Evolutionary conservation across 2,888 invertebrate species (phyloP).

Genomic region (Lasius platythorax): DNA sequence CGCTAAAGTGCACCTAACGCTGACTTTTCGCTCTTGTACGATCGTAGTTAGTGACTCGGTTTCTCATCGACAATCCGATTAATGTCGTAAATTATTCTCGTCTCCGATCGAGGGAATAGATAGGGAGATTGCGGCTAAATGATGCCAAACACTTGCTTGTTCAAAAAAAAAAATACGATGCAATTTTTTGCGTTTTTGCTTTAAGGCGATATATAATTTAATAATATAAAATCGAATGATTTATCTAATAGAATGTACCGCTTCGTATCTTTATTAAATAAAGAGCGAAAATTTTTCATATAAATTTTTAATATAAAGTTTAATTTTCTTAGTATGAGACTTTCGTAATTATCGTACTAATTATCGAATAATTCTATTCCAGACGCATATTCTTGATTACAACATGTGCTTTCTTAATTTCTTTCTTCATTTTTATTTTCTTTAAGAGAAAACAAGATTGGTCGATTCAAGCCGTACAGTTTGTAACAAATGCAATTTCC

Average conservation of each 20-base stretch:
- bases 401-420: neutral
- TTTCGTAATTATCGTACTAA: neutral
- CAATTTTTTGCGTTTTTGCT: neutral
- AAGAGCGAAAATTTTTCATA: neutral
- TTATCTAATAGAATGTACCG: neutral
- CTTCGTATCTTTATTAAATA: neutral
- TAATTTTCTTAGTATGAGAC: too few relatives aligned
- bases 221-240: neutral
- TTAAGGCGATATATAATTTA: neutral
- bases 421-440: neutral
- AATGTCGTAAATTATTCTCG: neutral
- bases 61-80: constrained; percentile 25
- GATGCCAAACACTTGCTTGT: neutral
- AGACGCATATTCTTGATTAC: neutral
- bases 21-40: constrained; percentile 25
- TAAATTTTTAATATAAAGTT: too few relatives aligned
- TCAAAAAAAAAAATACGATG: neutral
- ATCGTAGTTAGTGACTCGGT: constrained; percentile 5
- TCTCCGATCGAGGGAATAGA: neutral
- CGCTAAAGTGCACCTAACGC: constrained; percentile 19
- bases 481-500: constrained; percentile 39
- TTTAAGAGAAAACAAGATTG: constrained; percentile 8
- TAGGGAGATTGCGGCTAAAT: neutral
- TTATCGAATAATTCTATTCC: neutral
- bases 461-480: neutral